These are phyloP conservation scores for Drosophila mojavensis DNA, from an alignment of 1,140 invertebrate genomes.

Conservation along the genomic window DNA sequence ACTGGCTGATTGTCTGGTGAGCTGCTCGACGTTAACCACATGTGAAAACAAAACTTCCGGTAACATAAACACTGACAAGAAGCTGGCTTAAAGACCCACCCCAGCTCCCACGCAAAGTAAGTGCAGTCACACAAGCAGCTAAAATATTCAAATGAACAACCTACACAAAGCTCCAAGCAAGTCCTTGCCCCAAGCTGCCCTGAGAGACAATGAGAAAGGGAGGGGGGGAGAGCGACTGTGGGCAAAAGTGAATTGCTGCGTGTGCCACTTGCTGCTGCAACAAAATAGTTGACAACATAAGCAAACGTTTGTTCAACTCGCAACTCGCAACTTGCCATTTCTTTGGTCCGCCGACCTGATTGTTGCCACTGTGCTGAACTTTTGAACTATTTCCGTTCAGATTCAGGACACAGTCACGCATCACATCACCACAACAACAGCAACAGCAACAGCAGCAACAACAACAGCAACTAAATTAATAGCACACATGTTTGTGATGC, in stretches of 20 bases:
- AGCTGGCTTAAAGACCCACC: constrained; percentile 63
- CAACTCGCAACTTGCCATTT: constrained; percentile 5
- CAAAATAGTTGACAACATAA: constrained; percentile 77
- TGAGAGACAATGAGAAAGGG: background rate
- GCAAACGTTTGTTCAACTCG: constrained; percentile 36
- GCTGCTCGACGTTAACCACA: constrained; percentile 76
- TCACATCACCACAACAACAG: constrained; percentile 18
- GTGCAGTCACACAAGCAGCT: constrained; percentile 71
- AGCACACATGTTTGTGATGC: constrained; percentile 42
- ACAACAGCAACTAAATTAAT: constrained; percentile 57
- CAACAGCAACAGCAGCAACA: background rate
- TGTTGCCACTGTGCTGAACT: constrained; percentile 62
- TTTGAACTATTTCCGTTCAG: constrained; percentile 72
- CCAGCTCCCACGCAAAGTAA: constrained; percentile 51
- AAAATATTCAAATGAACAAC: constrained; percentile 81
- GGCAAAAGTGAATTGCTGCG: constrained; percentile 36
- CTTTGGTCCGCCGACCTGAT: constrained; percentile 50
- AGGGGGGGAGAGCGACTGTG: background rate
- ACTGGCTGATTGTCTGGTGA: constrained; percentile 24
- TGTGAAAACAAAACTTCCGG: constrained; percentile 82
- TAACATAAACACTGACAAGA: constrained; percentile 79
- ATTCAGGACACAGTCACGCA: constrained; percentile 40
- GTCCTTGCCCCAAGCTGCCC: constrained; percentile 27
- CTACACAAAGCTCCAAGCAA: constrained; percentile 11
- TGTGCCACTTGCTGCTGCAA: constrained; percentile 55